These are phyloP conservation scores for Porites lutea DNA, from an alignment of 64 coral and sea anemone genomes.

Conservation along the genomic window DNA sequence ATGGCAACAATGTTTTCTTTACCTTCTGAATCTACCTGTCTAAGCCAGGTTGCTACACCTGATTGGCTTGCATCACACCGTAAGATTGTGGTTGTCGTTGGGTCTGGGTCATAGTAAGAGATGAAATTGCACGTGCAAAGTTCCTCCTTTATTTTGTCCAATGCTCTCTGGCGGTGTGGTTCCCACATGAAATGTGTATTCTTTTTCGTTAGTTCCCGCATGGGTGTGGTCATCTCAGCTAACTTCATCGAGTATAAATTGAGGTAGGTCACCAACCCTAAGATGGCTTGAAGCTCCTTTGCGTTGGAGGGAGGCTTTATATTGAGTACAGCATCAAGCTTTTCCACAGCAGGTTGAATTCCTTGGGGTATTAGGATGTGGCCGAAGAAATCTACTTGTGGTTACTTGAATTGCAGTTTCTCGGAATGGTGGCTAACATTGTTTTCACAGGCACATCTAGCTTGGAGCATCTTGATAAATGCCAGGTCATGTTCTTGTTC, in stretches of 20 bases:
- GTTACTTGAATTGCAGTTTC: constrained; percentile 67
- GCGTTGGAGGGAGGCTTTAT: constrained; percentile 13
- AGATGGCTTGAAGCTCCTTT: constrained; percentile 49
- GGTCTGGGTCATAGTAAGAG: constrained; percentile 74
- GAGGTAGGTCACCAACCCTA: constrained; percentile 74
- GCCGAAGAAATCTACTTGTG: constrained; percentile 57
- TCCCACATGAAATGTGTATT: constrained; percentile 72
- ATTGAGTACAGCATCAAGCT: constrained; percentile 35
- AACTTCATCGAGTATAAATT: constrained; percentile 54
- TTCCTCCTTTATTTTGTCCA: constrained; percentile 55
- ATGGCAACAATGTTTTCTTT: constrained; percentile 64
- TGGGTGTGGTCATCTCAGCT: constrained; percentile 62
- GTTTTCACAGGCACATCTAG: constrained; percentile 13
- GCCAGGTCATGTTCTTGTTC: constrained; percentile 56
- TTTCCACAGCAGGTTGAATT: constrained; percentile 48
- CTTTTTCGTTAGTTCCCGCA: constrained; percentile 56
- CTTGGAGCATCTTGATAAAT: constrained; percentile 60
- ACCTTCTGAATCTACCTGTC: constrained; percentile 39
- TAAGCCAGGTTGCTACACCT: constrained; percentile 25
- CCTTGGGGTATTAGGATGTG: constrained; percentile 46
- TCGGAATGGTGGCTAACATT: constrained; percentile 60
- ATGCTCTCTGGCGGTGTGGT: constrained; percentile 34
- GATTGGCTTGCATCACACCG: constrained; percentile 56
- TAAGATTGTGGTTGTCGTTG: constrained; percentile 52
- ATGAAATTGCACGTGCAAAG: constrained; percentile 44